phyloP scores from a whole-genome alignment of 2,888 invertebrate genomes.

The Pachycephus smyrnensis region DNA sequence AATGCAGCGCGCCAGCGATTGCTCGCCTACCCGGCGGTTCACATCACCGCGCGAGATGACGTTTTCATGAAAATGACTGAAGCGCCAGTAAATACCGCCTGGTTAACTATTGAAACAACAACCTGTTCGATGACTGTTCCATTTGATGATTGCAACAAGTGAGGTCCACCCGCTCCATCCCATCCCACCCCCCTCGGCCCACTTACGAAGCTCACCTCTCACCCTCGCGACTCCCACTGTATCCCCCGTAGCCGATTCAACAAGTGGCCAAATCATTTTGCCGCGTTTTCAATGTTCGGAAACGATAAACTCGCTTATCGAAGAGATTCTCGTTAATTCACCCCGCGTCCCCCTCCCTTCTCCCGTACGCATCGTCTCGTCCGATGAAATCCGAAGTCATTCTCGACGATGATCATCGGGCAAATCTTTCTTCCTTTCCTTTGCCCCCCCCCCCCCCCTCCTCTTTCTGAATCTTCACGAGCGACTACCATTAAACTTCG shows the following conservation, averaged over 20 bases:
- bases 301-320: too few species aligned
- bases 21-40: not conserved
- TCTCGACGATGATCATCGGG: constrained; percentile 38
- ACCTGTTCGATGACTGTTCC: constrained; percentile 65
- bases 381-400: constrained; percentile 36
- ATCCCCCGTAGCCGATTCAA: constrained; percentile 50
- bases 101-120: constrained; percentile 41
- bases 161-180: constrained; percentile 45
- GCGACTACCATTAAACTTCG: not conserved
- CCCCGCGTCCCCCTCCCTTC: too few species aligned
- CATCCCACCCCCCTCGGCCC: constrained; percentile 24
- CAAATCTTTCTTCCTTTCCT: constrained; percentile 14
- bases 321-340: too few species aligned
- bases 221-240: constrained; percentile 18
- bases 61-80: not conserved
- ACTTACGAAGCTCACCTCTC: constrained; percentile 15
- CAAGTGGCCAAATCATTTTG: constrained; percentile 64
- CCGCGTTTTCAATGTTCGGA: constrained; percentile 17
- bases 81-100: not conserved
- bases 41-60: not conserved
- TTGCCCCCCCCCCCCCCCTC: not conserved
- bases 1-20: not conserved
- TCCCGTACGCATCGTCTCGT: too few species aligned
- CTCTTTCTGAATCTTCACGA: not conserved
- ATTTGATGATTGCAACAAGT: constrained; percentile 66